phyloP scores from a whole-genome alignment of 2,888 invertebrate genomes.

The Hypselothyrea guttata region DNA sequence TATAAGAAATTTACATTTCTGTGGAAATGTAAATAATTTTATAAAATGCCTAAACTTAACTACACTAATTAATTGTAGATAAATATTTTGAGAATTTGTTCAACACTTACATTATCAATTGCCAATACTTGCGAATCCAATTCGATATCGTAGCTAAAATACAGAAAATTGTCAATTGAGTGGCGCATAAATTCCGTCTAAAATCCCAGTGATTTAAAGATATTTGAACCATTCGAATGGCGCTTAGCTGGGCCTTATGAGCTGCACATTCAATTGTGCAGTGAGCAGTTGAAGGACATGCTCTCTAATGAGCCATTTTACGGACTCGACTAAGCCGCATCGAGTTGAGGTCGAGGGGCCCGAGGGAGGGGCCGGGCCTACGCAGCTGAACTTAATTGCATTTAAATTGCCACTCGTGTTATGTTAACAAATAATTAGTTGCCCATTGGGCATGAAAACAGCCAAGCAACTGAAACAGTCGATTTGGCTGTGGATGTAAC shows the following conservation, averaged over 20 bases:
- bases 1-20: no score
- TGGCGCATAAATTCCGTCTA: conserved; percentile 1
- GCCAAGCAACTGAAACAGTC: no score
- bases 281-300: conserved; percentile 45
- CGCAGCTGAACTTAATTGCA: conserved; percentile 66
- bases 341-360: neutral
- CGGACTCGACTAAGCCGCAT: conserved; percentile 14
- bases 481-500: no score
- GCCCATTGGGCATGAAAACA: conserved; percentile 71
- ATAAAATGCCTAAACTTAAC: no score
- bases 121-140: neutral
- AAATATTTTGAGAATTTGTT: no score
- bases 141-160: conserved; percentile 3
- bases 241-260: conserved; percentile 12
- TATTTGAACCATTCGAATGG: conserved; percentile 33
- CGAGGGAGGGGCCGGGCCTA: conserved; percentile 20
- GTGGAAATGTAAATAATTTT: no score
- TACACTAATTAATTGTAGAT: no score
- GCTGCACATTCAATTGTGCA: conserved; percentile 53
- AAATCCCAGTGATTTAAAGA: conserved; percentile 9
- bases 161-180: conserved; percentile 7
- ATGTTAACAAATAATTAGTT: conserved; percentile 79
- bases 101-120: neutral
- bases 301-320: conserved; percentile 62
- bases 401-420: conserved; percentile 78